Evolutionary conservation across 23 tunicate species (phyloP).

Genomic region (Styela clava): DNA sequence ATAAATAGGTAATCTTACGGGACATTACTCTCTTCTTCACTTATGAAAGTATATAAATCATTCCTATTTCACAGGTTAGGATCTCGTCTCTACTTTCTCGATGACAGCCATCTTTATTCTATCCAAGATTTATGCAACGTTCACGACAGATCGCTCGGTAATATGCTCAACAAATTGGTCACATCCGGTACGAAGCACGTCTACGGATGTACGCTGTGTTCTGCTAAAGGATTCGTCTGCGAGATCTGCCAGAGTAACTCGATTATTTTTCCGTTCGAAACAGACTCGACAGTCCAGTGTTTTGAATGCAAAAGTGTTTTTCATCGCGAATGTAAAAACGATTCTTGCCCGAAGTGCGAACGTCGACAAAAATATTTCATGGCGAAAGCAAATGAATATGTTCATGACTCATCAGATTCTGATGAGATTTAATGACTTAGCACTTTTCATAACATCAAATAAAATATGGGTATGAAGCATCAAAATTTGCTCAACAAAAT

Average conservation of each 20-base stretch:
- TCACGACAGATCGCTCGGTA: constrained; percentile 22
- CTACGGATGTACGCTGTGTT: constrained; percentile 53
- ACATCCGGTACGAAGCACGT: constrained; percentile 62
- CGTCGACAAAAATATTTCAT: constrained; percentile 30
- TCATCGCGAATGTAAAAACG: constrained; percentile 66
- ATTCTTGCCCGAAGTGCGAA: constrained; percentile 59
- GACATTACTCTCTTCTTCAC: too few relatives aligned
- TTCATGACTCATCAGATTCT: neutral
- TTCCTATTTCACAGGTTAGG: constrained; percentile 9
- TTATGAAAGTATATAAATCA: too few relatives aligned
- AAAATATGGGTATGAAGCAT: too few relatives aligned
- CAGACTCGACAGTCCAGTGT: constrained; percentile 62
- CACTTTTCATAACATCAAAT: too few relatives aligned
- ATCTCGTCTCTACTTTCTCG: constrained; percentile 41
- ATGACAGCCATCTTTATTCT: constrained; percentile 56
- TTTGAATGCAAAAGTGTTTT: constrained; percentile 76
- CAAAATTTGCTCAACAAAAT: too few relatives aligned
- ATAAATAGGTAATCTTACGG: too few relatives aligned
- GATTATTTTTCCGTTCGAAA: constrained; percentile 79
- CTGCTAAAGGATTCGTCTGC: constrained; percentile 77
- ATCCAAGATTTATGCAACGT: constrained; percentile 43
- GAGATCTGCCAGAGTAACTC: constrained; percentile 67
- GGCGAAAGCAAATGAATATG: neutral
- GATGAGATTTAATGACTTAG: neutral
- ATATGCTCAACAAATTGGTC: constrained; percentile 44